Evolutionary conservation across 2,797 vertebrate species (phyloP), one percentile per base, ranked within the genome.

Genomic region (Otus scops): DNA sequence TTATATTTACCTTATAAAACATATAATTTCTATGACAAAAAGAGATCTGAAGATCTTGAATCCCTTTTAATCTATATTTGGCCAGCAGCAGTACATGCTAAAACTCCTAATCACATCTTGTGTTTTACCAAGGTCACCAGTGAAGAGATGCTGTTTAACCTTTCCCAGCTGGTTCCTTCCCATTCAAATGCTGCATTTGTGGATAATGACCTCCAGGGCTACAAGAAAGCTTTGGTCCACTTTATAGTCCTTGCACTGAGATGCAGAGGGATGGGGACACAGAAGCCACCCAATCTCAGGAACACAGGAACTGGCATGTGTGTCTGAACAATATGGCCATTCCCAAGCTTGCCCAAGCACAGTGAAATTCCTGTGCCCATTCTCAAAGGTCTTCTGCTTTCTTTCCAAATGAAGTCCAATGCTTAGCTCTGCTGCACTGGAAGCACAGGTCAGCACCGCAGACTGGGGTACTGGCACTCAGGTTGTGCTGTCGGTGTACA

Each of bases 401-500:
- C 36, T 79, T 36, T 8, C 24, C 60, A 81, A 86, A 47, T 23
- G 3, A 81, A 53, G 13, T 34, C 24, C 11, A 73, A 0, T 24
- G 10, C 10, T 45, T 38, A 38, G 39, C 10, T 81, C 36, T 69
- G 56, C 36, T 32, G 45, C 51, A 41, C 11, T 27, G 21, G 41
- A 69, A 57, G 23, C 13, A 67, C 41, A 61, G 19, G 7, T 28
- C 30, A 71, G 41, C 26, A 41, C 11, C 1, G 4, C 23, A 56
- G 47, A 17, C 8, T 23, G 13, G n/a, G 39, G 6, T 30, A 21
- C 21, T 27, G 3, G 21, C 22, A 53, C 14, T 19, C 18, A 38
- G 9, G 18, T 11, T n/a, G 8, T 59, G 30, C 12, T 57, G 2
- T 24, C 1, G 0, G 22, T 7, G 5, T 23, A 38, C 15, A n/a